phyloP scores from a whole-genome alignment of 2,113 vertebrate species.

The Sylvietta virens region DNA sequence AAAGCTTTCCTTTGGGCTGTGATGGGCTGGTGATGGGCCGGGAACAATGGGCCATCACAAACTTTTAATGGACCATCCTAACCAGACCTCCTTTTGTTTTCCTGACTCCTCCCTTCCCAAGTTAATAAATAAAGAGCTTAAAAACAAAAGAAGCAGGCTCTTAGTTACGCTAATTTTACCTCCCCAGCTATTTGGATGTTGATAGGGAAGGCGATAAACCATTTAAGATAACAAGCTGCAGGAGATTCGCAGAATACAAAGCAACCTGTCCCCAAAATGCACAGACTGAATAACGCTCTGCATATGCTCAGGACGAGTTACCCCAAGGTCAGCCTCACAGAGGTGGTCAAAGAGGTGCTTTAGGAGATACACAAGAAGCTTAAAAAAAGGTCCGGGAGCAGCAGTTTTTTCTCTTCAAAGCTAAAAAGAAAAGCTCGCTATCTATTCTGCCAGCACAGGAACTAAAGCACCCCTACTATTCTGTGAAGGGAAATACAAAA shows the following conservation, averaged over 20 bases:
- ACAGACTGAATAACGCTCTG: background rate
- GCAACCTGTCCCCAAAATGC: background rate
- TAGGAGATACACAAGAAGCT: background rate
- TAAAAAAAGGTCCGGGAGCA: background rate
- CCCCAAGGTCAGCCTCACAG: background rate
- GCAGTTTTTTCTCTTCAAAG: background rate
- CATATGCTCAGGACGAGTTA: constrained; percentile 10
- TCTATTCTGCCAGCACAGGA: background rate
- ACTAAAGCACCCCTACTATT: background rate
- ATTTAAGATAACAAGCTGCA: constrained; percentile 42
- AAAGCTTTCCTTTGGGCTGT: background rate
- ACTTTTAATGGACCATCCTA: constrained; percentile 28
- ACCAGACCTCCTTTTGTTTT: background rate
- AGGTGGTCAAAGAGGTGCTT: background rate
- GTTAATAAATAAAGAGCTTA: constrained; percentile 46
- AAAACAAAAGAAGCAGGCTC: constrained; percentile 43
- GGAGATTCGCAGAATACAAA: constrained; percentile 11
- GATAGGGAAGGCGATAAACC: constrained; percentile 32
- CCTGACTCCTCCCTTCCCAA: constrained; percentile 23
- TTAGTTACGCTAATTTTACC: constrained; percentile 61
- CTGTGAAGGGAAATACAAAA: background rate
- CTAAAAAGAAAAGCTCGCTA: background rate
- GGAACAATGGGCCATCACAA: constrained; percentile 36
- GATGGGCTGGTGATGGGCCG: constrained; percentile 38
- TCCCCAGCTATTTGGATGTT: constrained; percentile 25